Percentiles rank a stretch among this genome's conserved stretches.
phyloP scores from a whole-genome alignment of 1,140 invertebrate species.

The Drosophila malerkotliana region DNA sequence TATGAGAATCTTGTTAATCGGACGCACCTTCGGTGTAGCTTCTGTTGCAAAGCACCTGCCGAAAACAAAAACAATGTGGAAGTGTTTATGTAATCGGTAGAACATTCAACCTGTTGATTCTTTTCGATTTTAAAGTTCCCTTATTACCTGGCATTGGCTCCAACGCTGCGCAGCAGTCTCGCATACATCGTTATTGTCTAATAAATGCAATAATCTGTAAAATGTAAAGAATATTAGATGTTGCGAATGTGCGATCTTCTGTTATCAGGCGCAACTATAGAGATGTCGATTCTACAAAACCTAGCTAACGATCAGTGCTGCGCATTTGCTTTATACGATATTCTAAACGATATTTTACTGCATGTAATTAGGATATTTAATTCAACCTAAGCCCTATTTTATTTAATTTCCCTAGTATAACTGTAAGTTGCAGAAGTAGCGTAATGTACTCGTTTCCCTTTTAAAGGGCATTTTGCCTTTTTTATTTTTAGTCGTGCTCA shows the following conservation, averaged over 20 bases:
- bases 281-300: background rate
- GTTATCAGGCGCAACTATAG: slow-evolving; percentile 14
- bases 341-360: background rate
- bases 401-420: background rate
- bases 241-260: slow-evolving; percentile 7
- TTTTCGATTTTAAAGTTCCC: background rate
- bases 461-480: background rate
- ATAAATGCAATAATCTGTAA: slow-evolving; percentile 10
- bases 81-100: slow-evolving; percentile 65
- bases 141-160: slow-evolving; percentile 25
- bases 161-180: slow-evolving; percentile 34
- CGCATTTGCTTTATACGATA: background rate
- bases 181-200: slow-evolving; percentile 20
- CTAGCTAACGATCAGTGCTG: background rate
- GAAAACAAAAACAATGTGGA: slow-evolving; percentile 28
- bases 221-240: background rate
- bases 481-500: background rate
- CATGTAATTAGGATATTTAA: background rate
- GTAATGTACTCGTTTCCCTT: background rate
- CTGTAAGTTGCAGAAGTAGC: background rate
- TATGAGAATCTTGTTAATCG: slow-evolving; percentile 92
- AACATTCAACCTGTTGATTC: slow-evolving; percentile 9
- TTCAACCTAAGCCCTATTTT: background rate
- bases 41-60: slow-evolving; percentile 64
- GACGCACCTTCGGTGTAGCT: slow-evolving; percentile 50